Base-by-base conservation (phyloP, 2,113 vertebrate species). In the Chaetodon trifascialis region DNA sequence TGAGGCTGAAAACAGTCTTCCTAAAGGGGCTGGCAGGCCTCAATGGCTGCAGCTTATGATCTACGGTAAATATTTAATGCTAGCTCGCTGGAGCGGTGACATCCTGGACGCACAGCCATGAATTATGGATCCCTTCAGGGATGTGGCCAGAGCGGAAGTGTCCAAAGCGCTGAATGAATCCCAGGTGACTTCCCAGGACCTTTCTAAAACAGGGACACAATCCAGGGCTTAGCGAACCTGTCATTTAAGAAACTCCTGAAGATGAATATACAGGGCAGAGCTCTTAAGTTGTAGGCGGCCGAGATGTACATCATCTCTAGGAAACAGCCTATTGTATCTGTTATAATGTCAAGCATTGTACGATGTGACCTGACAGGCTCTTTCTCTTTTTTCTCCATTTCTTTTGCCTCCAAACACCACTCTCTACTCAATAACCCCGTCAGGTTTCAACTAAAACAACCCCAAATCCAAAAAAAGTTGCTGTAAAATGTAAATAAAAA, bases 11-110 rank as follows among this genome's bases (percentile, higher is more conserved):
- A 88, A 88, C 88, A 81, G 80, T 84, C 79, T 68, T 82, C 80
- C 87, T 82, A 83, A 91, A 91, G 84, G 75, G 77, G 44, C 74
- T 76, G 73, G 85, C 87, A 67, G 88, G 89, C 79, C 83, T 89
- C 82, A 73, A 75, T 74, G 78, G 84, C 83, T 82, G 60, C 85
- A 49, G 89, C 90, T 94, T 91, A 94, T 94, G 94, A 94, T 95
- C 91, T 78, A 84, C 8, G 76, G 87, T 95, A 92, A 95, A 95
- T 95, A 95, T 95, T 95, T 95, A 92, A 95, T 93, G 87, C 73
- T 67, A 79, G 84, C 88, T 88, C 46, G 66, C 89, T 88, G 86
- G 86, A 90, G 86, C 83, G 80, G 89, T 88, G 94, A 94, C 93
- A 93, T 90, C 83, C 83, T 76, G 88, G 90, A 91, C 88, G 85